Evolutionary conservation across 2,113 vertebrate genomes (phyloP).

Genomic region (Numida meleagris): DNA sequence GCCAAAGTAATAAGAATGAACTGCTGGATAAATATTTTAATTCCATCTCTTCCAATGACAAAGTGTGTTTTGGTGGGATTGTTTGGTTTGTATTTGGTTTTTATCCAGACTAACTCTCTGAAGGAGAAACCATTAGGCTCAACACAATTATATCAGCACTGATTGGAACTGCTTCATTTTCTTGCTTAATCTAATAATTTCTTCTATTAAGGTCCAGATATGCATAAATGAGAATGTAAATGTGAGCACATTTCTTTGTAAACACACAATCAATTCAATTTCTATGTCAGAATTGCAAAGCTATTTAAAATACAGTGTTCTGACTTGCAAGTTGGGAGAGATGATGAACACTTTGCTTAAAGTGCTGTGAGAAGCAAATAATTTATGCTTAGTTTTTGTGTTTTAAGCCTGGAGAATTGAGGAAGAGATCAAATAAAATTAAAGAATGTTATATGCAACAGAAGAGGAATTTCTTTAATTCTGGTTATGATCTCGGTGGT

Average conservation of each 20-base stretch:
- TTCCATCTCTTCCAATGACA: neutral
- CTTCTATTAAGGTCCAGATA: neutral
- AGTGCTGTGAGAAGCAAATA: neutral
- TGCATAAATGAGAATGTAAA: neutral
- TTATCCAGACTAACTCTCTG: neutral
- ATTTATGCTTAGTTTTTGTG: neutral
- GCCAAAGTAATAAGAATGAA: neutral
- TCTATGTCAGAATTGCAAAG: neutral
- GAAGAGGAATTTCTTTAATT: constrained; percentile 13
- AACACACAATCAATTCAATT: neutral
- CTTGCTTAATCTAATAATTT: neutral
- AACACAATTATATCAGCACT: neutral
- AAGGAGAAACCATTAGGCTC: neutral
- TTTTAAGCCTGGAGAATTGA: neutral
- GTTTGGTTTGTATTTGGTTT: neutral
- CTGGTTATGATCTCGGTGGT: neutral
- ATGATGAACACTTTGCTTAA: neutral
- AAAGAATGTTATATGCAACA: neutral
- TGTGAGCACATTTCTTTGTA: neutral
- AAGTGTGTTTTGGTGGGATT: neutral
- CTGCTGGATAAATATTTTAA: neutral
- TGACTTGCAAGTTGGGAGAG: neutral
- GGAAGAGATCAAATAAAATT: neutral
- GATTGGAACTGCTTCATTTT: neutral
- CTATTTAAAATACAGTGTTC: neutral